Conservation (phyloP, 2,113 vertebrate genomes). For the Petroica traversi region DNA sequence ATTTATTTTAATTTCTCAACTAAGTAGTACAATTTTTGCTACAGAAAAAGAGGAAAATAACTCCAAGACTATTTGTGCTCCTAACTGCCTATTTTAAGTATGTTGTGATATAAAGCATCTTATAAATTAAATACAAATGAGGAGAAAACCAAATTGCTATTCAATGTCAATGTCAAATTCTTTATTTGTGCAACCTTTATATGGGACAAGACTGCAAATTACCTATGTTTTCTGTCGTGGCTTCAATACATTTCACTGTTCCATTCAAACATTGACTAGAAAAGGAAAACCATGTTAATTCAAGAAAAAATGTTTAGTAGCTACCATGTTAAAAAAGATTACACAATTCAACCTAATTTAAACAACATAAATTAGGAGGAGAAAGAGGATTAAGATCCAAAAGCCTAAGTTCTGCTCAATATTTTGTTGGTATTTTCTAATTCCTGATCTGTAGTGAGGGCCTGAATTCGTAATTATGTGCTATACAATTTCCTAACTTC, state of each 20-base stretch:
- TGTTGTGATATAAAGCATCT: background rate
- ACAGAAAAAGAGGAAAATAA: background rate
- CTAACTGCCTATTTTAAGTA: background rate
- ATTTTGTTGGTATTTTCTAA: background rate
- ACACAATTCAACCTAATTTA: background rate
- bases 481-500: background rate
- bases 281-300: constrained; percentile 25
- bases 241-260: constrained; percentile 77
- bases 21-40: background rate
- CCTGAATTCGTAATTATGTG: background rate
- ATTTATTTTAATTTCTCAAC: background rate
- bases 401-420: background rate
- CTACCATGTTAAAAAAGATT: background rate
- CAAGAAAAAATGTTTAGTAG: background rate
- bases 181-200: background rate
- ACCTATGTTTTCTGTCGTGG: constrained; percentile 71
- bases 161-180: background rate
- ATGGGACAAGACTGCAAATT: background rate
- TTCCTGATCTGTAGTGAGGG: background rate
- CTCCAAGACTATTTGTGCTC: background rate
- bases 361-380: background rate
- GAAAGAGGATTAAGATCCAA: background rate
- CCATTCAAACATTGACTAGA: constrained; percentile 80
- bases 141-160: background rate
- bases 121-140: background rate